These are phyloP conservation scores for Leuctra nigra DNA, from an alignment of 2,888 invertebrate genomes.

Conservation along the genomic window DNA sequence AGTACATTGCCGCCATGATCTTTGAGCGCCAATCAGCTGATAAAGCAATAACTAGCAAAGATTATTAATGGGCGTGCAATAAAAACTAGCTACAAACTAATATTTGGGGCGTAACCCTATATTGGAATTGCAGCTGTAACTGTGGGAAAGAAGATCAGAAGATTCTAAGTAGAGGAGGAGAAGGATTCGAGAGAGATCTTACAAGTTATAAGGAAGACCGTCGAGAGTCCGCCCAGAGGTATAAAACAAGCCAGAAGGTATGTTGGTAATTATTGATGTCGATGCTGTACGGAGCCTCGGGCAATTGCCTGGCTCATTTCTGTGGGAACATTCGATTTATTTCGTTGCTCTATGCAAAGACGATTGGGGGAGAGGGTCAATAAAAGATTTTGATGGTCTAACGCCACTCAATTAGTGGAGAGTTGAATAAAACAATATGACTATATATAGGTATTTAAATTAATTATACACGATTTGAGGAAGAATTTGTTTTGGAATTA, in stretches of 20 bases:
- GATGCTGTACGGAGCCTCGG: neutral
- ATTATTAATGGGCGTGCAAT: neutral
- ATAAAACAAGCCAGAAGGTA: neutral
- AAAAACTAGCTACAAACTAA: slow-evolving; percentile 10
- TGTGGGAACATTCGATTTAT: neutral
- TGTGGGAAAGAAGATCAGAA: slow-evolving; percentile 5
- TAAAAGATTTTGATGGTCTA: no score
- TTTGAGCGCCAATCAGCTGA: no score
- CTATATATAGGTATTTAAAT: no score
- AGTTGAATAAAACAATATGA: no score
- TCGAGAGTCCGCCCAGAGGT: slow-evolving; percentile 2
- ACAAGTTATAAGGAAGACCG: neutral
- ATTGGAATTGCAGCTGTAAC: slow-evolving; percentile 7
- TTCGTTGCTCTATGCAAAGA: neutral
- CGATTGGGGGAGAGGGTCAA: no score
- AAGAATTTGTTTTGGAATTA: no score
- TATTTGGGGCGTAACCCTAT: slow-evolving; percentile 18
- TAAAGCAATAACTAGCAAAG: neutral
- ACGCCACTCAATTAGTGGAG: no score
- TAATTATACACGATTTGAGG: no score
- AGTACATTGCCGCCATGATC: no score
- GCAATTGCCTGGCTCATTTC: neutral
- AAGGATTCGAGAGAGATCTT: neutral
- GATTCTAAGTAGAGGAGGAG: neutral
- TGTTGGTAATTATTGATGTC: neutral